phyloP scores from a whole-genome alignment of 1,140 invertebrate species.

The Fopius arisanus region DNA sequence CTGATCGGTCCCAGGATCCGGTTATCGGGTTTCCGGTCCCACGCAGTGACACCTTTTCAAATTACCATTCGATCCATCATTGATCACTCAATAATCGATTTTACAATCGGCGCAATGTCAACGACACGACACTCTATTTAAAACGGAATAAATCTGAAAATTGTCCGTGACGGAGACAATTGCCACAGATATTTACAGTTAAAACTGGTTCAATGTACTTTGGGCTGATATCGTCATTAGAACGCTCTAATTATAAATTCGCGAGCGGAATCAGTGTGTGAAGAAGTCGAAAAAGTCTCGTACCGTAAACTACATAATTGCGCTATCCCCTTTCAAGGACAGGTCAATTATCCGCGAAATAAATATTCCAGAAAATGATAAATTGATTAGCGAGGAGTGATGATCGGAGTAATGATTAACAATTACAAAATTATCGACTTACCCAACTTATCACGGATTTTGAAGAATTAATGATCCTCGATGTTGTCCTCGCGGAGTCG shows the following conservation, averaged over 20 bases:
- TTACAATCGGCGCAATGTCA: not conserved
- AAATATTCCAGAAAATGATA: not conserved
- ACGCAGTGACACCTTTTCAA: slow-evolving; percentile 11
- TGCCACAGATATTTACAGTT: slow-evolving; percentile 54
- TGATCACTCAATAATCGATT: not conserved
- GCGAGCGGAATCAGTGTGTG: slow-evolving; percentile 15
- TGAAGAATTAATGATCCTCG: not conserved
- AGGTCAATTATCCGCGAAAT: not conserved
- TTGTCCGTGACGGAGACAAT: slow-evolving; percentile 39
- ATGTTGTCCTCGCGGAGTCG: not conserved
- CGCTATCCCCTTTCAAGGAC: not conserved
- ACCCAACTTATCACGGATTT: not conserved
- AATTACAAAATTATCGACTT: no score
- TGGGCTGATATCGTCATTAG: slow-evolving; percentile 25
- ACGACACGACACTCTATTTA: slow-evolving; percentile 30
- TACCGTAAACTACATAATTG: not conserved
- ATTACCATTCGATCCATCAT: not conserved
- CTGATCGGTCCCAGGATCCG: slow-evolving; percentile 45
- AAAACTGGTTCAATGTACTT: slow-evolving; percentile 33
- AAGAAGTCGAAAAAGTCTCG: not conserved
- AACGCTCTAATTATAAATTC: slow-evolving; percentile 14
- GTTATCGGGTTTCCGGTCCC: slow-evolving; percentile 36
- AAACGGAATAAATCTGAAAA: slow-evolving; percentile 53
- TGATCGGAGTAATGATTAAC: not conserved
- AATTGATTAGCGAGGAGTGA: not conserved